Evolutionary conservation across 2,113 vertebrate genomes (phyloP).

Genomic region (Xiphophorus maculatus): DNA sequence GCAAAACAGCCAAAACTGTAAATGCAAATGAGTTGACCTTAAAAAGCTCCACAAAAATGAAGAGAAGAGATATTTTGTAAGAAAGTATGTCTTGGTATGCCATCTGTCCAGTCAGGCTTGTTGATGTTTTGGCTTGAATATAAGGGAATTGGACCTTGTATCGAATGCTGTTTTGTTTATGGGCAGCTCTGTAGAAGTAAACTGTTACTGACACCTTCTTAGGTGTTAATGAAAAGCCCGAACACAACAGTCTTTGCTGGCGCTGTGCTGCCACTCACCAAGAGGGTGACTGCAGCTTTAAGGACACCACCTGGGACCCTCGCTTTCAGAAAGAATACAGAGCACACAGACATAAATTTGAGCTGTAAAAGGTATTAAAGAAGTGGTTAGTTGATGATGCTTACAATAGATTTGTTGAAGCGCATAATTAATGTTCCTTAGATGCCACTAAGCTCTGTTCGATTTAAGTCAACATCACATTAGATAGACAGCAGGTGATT

Average conservation of each 20-base stretch:
- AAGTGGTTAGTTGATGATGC: constrained; percentile 8
- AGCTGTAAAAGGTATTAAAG: constrained; percentile 17
- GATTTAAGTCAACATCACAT: neutral
- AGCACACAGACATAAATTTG: constrained; percentile 13
- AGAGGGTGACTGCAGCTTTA: constrained; percentile 20
- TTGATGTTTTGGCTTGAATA: constrained; percentile 16
- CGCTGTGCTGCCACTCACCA: constrained; percentile 45
- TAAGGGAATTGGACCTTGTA: constrained; percentile 36
- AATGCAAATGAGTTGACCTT: neutral
- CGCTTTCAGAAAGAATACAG: constrained; percentile 10
- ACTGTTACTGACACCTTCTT: constrained; percentile 64
- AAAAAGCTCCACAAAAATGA: neutral
- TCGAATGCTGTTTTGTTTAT: constrained; percentile 60
- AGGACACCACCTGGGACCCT: constrained; percentile 32
- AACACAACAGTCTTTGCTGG: constrained; percentile 50
- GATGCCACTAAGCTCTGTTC: constrained; percentile 1
- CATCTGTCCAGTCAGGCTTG: neutral
- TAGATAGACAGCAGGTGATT: neutral
- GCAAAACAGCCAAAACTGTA: constrained; percentile 2
- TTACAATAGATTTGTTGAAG: neutral
- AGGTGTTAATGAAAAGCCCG: constrained; percentile 77
- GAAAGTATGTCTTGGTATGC: neutral
- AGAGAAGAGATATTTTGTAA: neutral
- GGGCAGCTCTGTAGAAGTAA: constrained; percentile 38
- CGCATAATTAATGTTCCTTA: constrained; percentile 1